These are phyloP conservation scores for Rhabdomys dilectus DNA, from an alignment of 2,113 vertebrate genomes.

Conservation along the genomic window DNA sequence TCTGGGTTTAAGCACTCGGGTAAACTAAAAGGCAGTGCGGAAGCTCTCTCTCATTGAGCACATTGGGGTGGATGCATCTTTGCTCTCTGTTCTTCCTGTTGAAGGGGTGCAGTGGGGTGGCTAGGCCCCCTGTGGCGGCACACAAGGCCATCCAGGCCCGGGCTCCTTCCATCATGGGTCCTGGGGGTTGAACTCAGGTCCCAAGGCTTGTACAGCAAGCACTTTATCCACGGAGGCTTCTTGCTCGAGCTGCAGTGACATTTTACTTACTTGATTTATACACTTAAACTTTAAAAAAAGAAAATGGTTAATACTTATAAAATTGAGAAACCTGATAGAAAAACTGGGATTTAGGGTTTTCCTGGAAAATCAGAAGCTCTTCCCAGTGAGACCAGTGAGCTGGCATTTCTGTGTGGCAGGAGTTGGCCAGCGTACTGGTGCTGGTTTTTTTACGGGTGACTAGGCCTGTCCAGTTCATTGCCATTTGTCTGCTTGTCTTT, in stretches of 20 bases:
- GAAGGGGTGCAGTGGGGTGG: neutral
- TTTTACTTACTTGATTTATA: neutral
- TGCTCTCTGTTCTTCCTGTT: neutral
- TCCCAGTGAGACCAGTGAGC: neutral
- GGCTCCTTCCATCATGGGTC: neutral
- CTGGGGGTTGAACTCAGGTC: neutral
- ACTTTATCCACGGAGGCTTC: neutral
- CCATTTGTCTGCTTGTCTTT: neutral
- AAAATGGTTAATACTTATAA: neutral
- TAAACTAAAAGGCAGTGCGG: neutral
- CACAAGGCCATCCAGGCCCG: neutral
- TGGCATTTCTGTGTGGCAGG: neutral
- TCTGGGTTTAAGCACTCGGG: neutral
- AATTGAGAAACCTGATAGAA: neutral
- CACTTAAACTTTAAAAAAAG: neutral
- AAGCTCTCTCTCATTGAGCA: neutral
- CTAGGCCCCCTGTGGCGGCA: neutral
- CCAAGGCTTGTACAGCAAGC: neutral
- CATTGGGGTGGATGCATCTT: neutral
- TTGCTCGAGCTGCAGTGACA: neutral
- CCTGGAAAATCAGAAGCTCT: constrained; percentile 7
- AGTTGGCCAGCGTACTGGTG: neutral
- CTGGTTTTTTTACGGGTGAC: rapidly evolving
- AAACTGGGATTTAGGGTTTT: neutral
- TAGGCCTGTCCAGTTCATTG: neutral